Evolutionary conservation across 2,888 invertebrate genomes (phyloP).

Genomic region (Orthosia incerta): DNA sequence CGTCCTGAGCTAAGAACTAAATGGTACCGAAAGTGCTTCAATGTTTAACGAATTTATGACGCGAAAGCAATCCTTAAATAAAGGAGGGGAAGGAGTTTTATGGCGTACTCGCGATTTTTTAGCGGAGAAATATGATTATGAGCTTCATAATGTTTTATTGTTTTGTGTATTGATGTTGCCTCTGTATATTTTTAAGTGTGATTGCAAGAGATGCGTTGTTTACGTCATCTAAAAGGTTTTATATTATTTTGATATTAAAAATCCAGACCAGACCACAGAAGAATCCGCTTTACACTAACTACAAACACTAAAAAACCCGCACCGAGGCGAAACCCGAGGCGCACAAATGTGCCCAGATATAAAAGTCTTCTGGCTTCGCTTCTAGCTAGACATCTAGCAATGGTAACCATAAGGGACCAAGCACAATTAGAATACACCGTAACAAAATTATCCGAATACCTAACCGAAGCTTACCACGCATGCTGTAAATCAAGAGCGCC

Average conservation of each 20-base stretch:
- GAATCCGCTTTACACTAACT: too few relatives aligned
- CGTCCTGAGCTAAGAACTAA: conserved; percentile 71
- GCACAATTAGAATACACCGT: too few relatives aligned
- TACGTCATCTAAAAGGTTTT: neutral
- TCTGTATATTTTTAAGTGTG: conserved; percentile 23
- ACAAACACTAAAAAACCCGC: too few relatives aligned
- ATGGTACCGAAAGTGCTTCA: conserved; percentile 74
- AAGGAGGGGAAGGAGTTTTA: conserved; percentile 76
- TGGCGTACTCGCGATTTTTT: conserved; percentile 64
- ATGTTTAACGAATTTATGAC: conserved; percentile 79
- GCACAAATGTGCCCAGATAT: too few relatives aligned
- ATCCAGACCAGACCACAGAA: too few relatives aligned
- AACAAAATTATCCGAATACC: too few relatives aligned
- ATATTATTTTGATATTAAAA: neutral
- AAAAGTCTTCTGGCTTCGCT: too few relatives aligned
- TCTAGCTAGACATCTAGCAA: too few relatives aligned
- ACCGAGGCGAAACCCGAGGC: too few relatives aligned
- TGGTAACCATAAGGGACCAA: too few relatives aligned
- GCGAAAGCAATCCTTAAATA: conserved; percentile 79
- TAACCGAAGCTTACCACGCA: too few relatives aligned
- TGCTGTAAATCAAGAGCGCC: too few relatives aligned
- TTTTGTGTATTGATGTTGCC: conserved; percentile 32
- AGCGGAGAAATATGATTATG: conserved; percentile 58
- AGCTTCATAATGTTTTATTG: conserved; percentile 56
- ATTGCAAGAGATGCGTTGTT: neutral